These are phyloP conservation scores for Minunthozetes semirufus DNA, from an alignment of 2,888 invertebrate species.

Conservation along the genomic window DNA sequence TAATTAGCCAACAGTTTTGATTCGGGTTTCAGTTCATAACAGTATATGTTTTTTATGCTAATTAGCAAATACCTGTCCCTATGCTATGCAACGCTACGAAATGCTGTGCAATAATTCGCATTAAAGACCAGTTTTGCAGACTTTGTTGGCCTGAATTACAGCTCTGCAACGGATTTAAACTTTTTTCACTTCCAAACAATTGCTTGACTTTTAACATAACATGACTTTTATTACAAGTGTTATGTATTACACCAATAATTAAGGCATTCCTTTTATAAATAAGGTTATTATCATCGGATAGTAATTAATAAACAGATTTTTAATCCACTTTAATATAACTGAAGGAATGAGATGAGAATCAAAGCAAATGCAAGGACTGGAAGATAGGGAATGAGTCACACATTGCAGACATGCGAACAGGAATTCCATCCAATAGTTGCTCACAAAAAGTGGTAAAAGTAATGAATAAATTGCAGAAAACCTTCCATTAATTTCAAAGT, in stretches of 20 bases:
- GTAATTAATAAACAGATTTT: no score
- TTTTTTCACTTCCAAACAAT: neutral
- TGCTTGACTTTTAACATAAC: conserved; percentile 7
- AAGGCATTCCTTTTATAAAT: neutral
- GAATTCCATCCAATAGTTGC: neutral
- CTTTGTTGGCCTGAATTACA: conserved; percentile 13
- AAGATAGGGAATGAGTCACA: neutral
- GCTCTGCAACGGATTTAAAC: neutral
- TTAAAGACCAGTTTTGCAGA: conserved; percentile 21
- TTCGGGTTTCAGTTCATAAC: neutral
- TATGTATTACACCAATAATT: neutral
- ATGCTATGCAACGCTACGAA: neutral
- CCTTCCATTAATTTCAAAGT: neutral
- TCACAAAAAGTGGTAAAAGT: neutral
- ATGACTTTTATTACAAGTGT: neutral
- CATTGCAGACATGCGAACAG: neutral
- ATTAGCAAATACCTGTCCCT: conserved; percentile 16
- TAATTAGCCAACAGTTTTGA: conserved; percentile 2
- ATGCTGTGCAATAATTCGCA: conserved; percentile 20
- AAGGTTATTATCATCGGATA: no score
- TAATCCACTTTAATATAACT: no score
- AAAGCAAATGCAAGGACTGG: no score
- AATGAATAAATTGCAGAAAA: neutral
- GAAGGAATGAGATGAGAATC: no score
- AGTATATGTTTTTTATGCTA: conserved; percentile 16